phyloP scores from a whole-genome alignment of 2,888 invertebrate species.

The Laspeyria flexula region DNA sequence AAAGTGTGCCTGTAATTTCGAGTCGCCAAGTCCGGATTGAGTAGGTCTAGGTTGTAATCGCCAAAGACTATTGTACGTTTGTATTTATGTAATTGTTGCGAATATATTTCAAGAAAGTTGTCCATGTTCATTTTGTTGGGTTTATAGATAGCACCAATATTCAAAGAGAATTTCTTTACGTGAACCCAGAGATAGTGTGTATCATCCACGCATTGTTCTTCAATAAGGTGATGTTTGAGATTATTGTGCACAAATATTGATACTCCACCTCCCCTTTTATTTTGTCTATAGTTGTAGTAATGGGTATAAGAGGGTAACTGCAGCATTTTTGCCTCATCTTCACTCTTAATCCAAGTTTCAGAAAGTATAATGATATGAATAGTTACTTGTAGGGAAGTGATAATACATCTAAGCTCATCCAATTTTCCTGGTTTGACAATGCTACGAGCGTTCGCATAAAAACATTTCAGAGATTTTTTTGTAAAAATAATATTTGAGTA shows the following conservation, averaged over 20 bases:
- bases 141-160: slow-evolving; percentile 7
- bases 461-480: slow-evolving; percentile 8
- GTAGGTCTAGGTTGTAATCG: background rate
- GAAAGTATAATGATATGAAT: slow-evolving; percentile 4
- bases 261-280: slow-evolving; percentile 8
- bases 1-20: background rate
- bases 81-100: background rate
- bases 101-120: background rate
- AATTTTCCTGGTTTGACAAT: slow-evolving; percentile 12
- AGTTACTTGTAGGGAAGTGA: slow-evolving; percentile 9
- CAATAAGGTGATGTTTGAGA: slow-evolving; percentile 5
- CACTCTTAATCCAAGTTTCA: slow-evolving; percentile 9
- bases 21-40: background rate
- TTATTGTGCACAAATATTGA: slow-evolving; percentile 11
- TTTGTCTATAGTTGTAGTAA: slow-evolving; percentile 12
- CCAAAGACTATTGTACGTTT: background rate
- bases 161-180: slow-evolving; percentile 2
- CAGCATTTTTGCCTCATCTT: slow-evolving; percentile 9
- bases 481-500: background rate
- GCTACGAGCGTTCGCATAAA: slow-evolving; percentile 13
- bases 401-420: slow-evolving; percentile 9
- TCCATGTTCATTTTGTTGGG: background rate
- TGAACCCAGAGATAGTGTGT: slow-evolving; percentile 5
- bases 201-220: slow-evolving; percentile 8
- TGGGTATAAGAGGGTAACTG: slow-evolving; percentile 1